A percentile compares a stretch with the other conserved stretches of the same genome.
Evolutionary conservation across 2,888 invertebrate genomes (phyloP).

Genomic region (Melipona beecheii): DNA sequence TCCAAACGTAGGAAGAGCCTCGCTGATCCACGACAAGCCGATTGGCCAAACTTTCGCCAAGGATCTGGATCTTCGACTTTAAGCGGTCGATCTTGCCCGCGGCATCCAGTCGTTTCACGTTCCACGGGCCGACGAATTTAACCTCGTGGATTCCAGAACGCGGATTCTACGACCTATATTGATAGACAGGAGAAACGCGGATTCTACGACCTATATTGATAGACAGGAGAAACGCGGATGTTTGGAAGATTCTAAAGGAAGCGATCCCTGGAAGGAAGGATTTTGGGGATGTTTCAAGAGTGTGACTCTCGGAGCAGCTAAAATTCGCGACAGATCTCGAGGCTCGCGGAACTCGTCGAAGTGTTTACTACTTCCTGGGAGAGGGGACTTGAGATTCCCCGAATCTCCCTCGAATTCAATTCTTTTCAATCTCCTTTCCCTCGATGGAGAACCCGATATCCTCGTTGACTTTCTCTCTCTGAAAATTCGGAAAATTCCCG

Average conservation of each 20-base stretch:
- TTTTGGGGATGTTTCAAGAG: neutral
- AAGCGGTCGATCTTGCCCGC: conserved; percentile 46
- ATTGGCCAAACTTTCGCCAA: conserved; percentile 33
- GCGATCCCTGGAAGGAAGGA: neutral
- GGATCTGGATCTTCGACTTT: conserved; percentile 25
- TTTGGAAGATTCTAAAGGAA: neutral
- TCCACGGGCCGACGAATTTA: conserved; percentile 23
- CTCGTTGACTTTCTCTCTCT: no score
- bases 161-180: neutral
- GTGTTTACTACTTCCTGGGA: no score
- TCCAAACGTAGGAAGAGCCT: neutral
- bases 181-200: neutral
- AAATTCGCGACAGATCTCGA: no score
- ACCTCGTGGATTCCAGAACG: conserved; percentile 32
- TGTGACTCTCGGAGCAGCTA: no score
- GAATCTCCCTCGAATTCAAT: no score
- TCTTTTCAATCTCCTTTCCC: no score
- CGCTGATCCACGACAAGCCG: conserved; percentile 18
- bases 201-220: no score
- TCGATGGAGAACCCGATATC: no score
- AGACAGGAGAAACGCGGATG: neutral
- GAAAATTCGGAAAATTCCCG: no score
- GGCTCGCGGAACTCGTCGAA: no score
- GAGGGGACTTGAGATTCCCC: no score
- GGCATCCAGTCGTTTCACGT: conserved; percentile 37